These are phyloP conservation scores for Nycteola revayana DNA, from an alignment of 2,888 invertebrate genomes.

Conservation along the genomic window DNA sequence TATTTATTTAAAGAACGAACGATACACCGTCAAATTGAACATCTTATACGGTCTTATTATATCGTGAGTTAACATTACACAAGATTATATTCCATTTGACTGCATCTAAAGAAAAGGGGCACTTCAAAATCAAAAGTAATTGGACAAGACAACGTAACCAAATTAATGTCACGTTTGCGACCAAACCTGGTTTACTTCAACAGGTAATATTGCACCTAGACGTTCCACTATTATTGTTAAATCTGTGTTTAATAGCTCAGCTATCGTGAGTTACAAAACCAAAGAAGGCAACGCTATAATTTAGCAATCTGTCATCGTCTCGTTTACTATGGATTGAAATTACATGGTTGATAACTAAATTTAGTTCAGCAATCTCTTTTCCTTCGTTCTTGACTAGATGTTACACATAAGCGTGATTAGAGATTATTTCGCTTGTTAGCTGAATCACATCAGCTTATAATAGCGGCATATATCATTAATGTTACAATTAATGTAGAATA, in stretches of 20 bases:
- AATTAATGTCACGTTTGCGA: conserved; percentile 33
- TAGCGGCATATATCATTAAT: too few relatives aligned
- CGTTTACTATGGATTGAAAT: conserved; percentile 11
- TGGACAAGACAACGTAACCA: conserved; percentile 36
- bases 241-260: conserved; percentile 10
- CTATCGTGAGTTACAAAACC: conserved; percentile 19
- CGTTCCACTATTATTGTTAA: conserved; percentile 13
- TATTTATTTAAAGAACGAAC: conserved; percentile 8
- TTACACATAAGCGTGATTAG: too few relatives aligned
- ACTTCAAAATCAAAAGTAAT: conserved; percentile 36
- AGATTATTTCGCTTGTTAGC: too few relatives aligned
- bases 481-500: too few relatives aligned
- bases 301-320: conserved; percentile 15
- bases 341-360: conserved; percentile 3
- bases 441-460: too few relatives aligned
- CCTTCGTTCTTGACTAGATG: too few relatives aligned
- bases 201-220: conserved; percentile 12
- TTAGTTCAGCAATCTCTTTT: conserved; percentile 13
- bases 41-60: conserved; percentile 8
- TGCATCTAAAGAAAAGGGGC: conserved; percentile 24
- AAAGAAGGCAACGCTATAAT: conserved; percentile 15
- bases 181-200: conserved; percentile 17
- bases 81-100: conserved; percentile 25
- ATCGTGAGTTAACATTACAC: conserved; percentile 12
- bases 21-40: conserved; percentile 15